Base-by-base conservation (phyloP, 2,888 invertebrate species). In the Mythimna vitellina region DNA sequence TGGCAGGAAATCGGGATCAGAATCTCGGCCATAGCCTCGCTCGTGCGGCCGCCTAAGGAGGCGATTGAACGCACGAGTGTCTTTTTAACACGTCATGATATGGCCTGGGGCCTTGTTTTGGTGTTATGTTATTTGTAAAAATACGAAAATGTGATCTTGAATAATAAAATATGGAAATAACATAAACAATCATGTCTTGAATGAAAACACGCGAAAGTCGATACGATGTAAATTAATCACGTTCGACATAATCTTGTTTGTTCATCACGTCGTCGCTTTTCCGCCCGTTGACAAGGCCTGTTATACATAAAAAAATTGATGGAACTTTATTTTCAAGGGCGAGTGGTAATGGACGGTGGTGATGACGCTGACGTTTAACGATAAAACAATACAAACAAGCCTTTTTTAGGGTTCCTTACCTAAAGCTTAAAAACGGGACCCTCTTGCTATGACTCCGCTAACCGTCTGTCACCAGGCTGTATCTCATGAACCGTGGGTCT, bases 201-300 rank as follows among this genome's bases (percentile, higher is more conserved):
- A 66, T 60, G 58, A 54, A 66, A 63, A 51, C 72, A 73, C 65
- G 49, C 61, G 65, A 63, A 73, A 68, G 57, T 57, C 72, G 46
- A 32, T 68, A 68, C 65, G 65, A 62, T 68, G 65, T 54, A 65
- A 78, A 78, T 78, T 32, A 68, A 78, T 78, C 73, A 73, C 73
- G 65, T 73, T 73, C 64, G 53, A 62, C 46, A 29, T 73, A 65
- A 73, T 67, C 53, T 57, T 67, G 60, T 73, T 73, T 56, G 64
- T 64, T 29, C 63, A 53, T 64, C 60, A 46, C 51, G 42, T 61
- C 42, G 53, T 61, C 42, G 53, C 14, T 68, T 38, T 66, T 60
- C 38, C 53, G 57, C 32, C 35, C 25, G 17, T 25, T 73, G 38
- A 49, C 64, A 60, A 62, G 64, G 51, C 57, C 64, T 22, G 53